These are phyloP conservation scores for Lophochroa leadbeateri DNA, from an alignment of 2,113 vertebrate genomes.

Conservation along the genomic window DNA sequence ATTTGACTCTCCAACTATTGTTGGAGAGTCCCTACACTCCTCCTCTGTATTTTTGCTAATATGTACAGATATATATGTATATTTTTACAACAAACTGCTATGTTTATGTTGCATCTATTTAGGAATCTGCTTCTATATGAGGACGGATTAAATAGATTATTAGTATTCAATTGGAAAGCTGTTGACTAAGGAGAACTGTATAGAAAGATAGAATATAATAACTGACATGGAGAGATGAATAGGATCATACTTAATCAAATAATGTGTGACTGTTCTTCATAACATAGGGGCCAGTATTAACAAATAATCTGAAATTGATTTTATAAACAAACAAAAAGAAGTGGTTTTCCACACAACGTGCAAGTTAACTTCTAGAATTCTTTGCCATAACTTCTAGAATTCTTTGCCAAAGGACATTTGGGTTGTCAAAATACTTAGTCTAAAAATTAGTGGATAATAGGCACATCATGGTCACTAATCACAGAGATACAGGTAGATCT, in stretches of 20 bases:
- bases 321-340: not conserved
- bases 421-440: not conserved
- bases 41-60: not conserved
- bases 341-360: rapidly evolving
- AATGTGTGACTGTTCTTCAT: not conserved
- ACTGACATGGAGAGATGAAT: not conserved
- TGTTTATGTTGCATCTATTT: not conserved
- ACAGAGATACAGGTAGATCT: not conserved
- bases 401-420: not conserved
- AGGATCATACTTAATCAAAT: not conserved
- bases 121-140: not conserved
- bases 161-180: not conserved
- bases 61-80: not conserved
- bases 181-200: not conserved
- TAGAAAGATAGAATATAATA: not conserved
- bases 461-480: not conserved
- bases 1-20: too few species aligned
- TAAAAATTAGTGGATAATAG: not conserved
- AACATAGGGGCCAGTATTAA: not conserved
- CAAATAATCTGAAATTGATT: not conserved
- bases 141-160: not conserved
- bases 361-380: not conserved
- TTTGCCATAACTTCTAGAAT: not conserved
- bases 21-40: not conserved
- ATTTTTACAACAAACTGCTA: not conserved